A percentile compares a stretch with the other conserved stretches of the same genome.
Evolutionary conservation across 2,113 vertebrate genomes (phyloP).

Genomic region (Archocentrus centrarchus): DNA sequence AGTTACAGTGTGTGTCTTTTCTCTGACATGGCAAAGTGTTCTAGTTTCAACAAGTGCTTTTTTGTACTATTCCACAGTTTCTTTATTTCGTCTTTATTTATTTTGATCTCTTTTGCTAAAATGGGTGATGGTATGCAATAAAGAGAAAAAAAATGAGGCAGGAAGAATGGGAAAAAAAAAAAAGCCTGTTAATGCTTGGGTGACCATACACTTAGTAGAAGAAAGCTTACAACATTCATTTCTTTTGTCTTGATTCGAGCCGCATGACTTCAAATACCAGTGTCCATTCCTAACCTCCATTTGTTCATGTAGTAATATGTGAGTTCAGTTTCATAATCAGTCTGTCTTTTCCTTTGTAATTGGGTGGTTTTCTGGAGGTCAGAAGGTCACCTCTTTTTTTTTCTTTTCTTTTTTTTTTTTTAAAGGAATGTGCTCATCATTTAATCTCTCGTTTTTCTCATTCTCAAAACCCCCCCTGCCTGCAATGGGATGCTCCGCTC

Average conservation of each 20-base stretch:
- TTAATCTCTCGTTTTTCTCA: constrained; percentile 58
- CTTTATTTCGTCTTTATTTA: constrained; percentile 39
- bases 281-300: constrained; percentile 60
- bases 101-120: constrained; percentile 30
- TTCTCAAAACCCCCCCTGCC: constrained; percentile 60
- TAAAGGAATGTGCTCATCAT: constrained; percentile 41
- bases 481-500: constrained; percentile 45
- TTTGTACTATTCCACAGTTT: constrained; percentile 9
- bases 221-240: constrained; percentile 34
- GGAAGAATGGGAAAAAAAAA: not conserved
- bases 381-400: constrained; percentile 12
- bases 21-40: not conserved
- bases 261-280: constrained; percentile 58
- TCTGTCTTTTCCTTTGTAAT: constrained; percentile 35
- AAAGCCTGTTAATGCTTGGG: constrained; percentile 15
- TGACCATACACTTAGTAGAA: constrained; percentile 20
- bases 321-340: constrained; percentile 23
- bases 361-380: constrained; percentile 42
- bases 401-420: not conserved
- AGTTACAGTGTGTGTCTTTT: not conserved
- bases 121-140: not conserved
- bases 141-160: not conserved
- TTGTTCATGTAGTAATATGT: constrained; percentile 34
- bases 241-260: constrained; percentile 33
- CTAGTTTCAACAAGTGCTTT: not conserved